A percentile compares a stretch with the other conserved stretches of the same genome.
These are phyloP conservation scores for Coregonus suidteri DNA, from an alignment of 2,797 vertebrate genomes.

Conservation along the genomic window DNA sequence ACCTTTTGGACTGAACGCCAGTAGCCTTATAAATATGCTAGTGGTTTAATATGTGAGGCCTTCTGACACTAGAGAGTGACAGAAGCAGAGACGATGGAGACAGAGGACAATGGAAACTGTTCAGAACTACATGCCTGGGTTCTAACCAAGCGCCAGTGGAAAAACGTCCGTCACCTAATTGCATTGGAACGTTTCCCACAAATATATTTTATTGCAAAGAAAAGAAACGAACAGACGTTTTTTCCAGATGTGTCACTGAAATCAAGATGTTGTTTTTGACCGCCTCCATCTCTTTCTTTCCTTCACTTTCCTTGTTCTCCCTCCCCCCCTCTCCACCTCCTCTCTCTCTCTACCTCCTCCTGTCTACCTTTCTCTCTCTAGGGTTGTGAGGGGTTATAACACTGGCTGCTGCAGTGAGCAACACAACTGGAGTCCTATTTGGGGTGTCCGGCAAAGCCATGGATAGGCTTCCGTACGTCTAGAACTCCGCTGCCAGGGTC, in stretches of 20 bases:
- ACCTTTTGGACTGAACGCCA: constrained; percentile 44
- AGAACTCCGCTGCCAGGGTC: too few relatives aligned
- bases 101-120: constrained; percentile 66
- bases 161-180: constrained; percentile 73
- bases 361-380: background rate
- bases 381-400: too few relatives aligned
- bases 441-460: too few relatives aligned
- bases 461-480: too few relatives aligned
- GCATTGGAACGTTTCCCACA: constrained; percentile 67
- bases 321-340: constrained; percentile 17
- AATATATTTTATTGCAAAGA: constrained; percentile 58
- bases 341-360: background rate
- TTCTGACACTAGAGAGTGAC: background rate
- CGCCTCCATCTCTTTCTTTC: constrained; percentile 18
- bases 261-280: constrained; percentile 55
- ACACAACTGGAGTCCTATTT: background rate
- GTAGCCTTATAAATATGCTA: constrained; percentile 58
- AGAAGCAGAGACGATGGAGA: background rate
- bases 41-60: constrained; percentile 14
- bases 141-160: constrained; percentile 71
- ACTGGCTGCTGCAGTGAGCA: background rate
- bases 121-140: constrained; percentile 62
- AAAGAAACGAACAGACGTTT: constrained; percentile 42
- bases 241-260: constrained; percentile 61
- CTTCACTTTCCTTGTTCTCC: constrained; percentile 18